Evolutionary conservation across 1,140 invertebrate genomes (phyloP), one percentile per base, ranked within the genome.

Genomic region (Calosoma granatense): DNA sequence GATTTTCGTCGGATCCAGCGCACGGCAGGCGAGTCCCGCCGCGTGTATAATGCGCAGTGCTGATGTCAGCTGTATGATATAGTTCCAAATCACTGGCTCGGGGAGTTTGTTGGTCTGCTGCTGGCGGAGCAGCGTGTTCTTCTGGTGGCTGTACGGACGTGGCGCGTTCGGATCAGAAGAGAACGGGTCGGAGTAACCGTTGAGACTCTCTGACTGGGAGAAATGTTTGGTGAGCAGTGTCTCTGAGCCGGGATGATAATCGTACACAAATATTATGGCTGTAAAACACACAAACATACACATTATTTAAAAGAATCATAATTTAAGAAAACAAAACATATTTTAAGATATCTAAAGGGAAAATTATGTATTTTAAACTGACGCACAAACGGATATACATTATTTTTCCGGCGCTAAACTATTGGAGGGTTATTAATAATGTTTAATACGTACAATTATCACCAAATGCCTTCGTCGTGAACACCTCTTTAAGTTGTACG

Each of bases 181-280:
- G 73, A 92, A 93, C 26, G 90, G 87, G 76, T 92, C 90, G 54
- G 80, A 74, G 62, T 86, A 88, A 52, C 86, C 86, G 67, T 88
- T 86, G 39, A 82, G 68, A 61, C 84, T 81, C 63, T 78, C 77
- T 54, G 76, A 71, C 21, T 79, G 74, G 51, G 82, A 82, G 69
- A 94, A 94, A 75, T 96, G 93, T 67, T 88, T 87, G 56, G 81
- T 79, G 74, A 94, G 80, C 57, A 98, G 71, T 0, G 92, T 96
- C 65, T 92, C 87, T 51, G 92, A 88, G 22, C 86, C 85, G 22
- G 95, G 88, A 77, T 94, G 90, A 72, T 92, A 98, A 70, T 97
- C 94, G 73, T 97, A 97, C 52, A 97, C 92, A 76, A 98, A 92
- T 62, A 98, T 82, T 75, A 97, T 85, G 53, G 95, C 93, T 96